phyloP scores from a whole-genome alignment of 1,140 invertebrate species.

The Tetramorium alpestre region DNA sequence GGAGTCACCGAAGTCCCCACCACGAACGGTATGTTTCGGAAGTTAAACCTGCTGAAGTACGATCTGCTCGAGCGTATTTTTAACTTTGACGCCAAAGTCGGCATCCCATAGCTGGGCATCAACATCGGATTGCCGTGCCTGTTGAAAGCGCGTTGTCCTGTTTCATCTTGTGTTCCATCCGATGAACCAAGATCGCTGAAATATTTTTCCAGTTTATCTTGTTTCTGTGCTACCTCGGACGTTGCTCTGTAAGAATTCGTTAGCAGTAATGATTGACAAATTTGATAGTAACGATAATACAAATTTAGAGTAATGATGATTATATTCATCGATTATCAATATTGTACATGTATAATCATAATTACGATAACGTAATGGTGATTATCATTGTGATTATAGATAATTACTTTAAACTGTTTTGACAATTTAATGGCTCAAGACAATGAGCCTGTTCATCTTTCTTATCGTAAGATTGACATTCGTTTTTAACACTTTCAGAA shows the following conservation, averaged over 20 bases:
- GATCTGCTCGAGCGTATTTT: conserved; percentile 83
- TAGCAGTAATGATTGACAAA: not conserved
- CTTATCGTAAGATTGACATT: not conserved
- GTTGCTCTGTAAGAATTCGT: not conserved
- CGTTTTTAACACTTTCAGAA: not conserved
- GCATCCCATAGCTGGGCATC: conserved; percentile 83
- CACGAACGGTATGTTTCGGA: conserved; percentile 86
- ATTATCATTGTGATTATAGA: not conserved
- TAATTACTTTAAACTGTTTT: conserved; percentile 10
- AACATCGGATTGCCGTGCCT: conserved; percentile 63
- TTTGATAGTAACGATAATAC: not conserved
- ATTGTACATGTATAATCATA: no score
- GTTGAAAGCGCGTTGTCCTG: conserved; percentile 3
- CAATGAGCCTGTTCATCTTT: not conserved
- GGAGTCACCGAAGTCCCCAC: conserved; percentile 85
- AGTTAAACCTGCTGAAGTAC: conserved; percentile 84
- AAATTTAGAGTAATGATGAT: not conserved
- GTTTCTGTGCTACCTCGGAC: not conserved
- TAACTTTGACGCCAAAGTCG: conserved; percentile 85
- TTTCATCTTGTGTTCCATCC: not conserved
- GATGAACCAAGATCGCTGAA: not conserved
- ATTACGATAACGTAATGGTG: not conserved
- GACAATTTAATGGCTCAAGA: not conserved
- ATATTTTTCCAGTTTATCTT: conserved; percentile 1
- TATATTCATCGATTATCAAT: not conserved